Percentiles rank a stretch among this genome's conserved stretches.
phyloP scores from a whole-genome alignment of 1,140 invertebrate species.

The Drosophila orena region DNA sequence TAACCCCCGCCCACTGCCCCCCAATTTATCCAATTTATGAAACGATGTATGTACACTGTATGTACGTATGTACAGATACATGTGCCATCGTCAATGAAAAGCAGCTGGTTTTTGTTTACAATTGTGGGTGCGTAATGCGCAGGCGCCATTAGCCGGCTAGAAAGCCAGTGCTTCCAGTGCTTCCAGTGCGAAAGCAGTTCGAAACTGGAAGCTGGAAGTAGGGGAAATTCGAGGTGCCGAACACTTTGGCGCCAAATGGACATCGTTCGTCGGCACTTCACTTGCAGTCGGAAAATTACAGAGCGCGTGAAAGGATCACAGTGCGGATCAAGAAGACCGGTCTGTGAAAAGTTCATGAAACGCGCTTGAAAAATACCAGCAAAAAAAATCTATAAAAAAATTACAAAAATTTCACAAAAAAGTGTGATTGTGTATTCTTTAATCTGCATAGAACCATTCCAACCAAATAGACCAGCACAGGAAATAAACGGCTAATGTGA shows the following conservation, averaged over 20 bases:
- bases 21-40: not conserved
- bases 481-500: constrained; percentile 17
- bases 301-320: constrained; percentile 62
- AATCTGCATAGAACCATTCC: constrained; percentile 11
- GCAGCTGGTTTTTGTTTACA: constrained; percentile 72
- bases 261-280: constrained; percentile 1
- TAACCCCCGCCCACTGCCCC: not conserved
- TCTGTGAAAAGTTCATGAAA: not conserved
- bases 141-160: constrained; percentile 61
- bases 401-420: not conserved
- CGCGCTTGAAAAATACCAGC: not conserved
- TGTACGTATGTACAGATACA: no score
- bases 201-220: constrained; percentile 56
- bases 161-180: constrained; percentile 36
- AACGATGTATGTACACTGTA: not conserved
- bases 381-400: not conserved
- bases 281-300: constrained; percentile 46
- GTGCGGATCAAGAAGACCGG: constrained; percentile 7
- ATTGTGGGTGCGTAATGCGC: constrained; percentile 16
- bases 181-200: constrained; percentile 56
- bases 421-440: not conserved
- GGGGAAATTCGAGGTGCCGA: constrained; percentile 60
- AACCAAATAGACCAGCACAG: not conserved
- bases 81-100: constrained; percentile 50
- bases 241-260: constrained; percentile 63